Evolutionary conservation across 2,113 vertebrate species (phyloP).

Genomic region (Antidorcas marsupialis): DNA sequence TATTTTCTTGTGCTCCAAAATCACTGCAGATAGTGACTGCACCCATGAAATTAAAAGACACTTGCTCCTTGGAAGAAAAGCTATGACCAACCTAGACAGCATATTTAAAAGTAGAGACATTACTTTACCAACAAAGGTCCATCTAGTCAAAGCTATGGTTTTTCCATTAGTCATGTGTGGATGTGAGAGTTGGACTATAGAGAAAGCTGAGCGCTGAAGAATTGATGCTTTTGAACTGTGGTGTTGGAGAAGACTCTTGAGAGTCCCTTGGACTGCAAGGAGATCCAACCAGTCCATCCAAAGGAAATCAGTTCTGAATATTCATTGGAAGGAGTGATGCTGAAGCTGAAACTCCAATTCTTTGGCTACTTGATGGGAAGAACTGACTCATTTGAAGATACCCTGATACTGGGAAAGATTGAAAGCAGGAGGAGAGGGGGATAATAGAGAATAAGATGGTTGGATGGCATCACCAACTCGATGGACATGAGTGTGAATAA

Average conservation of each 20-base stretch:
- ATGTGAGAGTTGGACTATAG: background rate
- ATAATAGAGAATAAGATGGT: background rate
- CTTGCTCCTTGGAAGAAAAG: background rate
- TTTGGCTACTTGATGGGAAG: background rate
- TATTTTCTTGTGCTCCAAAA: background rate
- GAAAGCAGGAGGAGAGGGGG: background rate
- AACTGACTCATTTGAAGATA: background rate
- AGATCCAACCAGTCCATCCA: background rate
- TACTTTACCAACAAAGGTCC: background rate
- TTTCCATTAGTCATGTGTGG: background rate
- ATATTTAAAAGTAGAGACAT: background rate
- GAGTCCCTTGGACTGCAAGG: background rate
- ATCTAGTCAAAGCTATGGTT: background rate
- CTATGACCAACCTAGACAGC: background rate
- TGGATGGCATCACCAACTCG: background rate
- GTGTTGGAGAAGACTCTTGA: background rate
- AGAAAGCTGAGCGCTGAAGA: background rate
- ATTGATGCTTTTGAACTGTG: background rate
- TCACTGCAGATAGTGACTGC: background rate
- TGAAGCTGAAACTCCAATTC: background rate
- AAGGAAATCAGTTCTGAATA: background rate
- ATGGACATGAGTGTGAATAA: background rate
- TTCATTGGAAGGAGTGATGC: background rate
- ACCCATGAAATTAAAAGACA: background rate
- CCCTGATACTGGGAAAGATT: background rate